Evolutionary conservation across 2,888 invertebrate genomes (phyloP), one percentile per base, ranked within the genome.

Genomic region (Ctenicera cuprea): DNA sequence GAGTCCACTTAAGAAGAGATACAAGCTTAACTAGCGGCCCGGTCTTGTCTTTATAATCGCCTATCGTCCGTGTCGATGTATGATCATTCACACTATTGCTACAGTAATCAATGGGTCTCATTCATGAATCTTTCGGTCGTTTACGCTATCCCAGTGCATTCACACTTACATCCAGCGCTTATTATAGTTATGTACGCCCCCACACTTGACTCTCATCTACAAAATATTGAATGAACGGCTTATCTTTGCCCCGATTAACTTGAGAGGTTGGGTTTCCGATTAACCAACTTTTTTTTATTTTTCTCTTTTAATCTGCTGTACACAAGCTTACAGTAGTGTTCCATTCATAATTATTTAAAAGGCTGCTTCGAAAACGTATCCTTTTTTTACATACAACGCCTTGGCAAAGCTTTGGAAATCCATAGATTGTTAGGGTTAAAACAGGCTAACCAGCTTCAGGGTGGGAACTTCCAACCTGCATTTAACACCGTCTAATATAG

Each of bases 51-150:
- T 63, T 64, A 64, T 41, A 50, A 65, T 52, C 69, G 50, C 59
- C 48, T 50, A 65, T 70, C 41, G 38, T n/a, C 50, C 48, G 59
- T 63, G 62, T 65, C 64, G 50, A 73, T 59, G 54, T 69, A 50
- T 45, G 68, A 68, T 33, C 74, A 75, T 79, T 78, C 77, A 79
- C 78, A 79, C 78, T 83, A 78, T 37, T 77, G 81, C 76, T 82
- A 78, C 77, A 81, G 80, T 81, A 82, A 83, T 83, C 83, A 83
- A 84, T 83, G 84, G 83, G 79, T 74, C 82, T 79, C 82, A 83
- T 83, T 84, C 83, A 82, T 83, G 82, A 82, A 83, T 81, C 82
- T 81, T 82, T 77, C 80, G 80, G 76, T 79, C 80, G 80, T 80
- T 79, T 81, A 81, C 81, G 77, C 78, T 78, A 76, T 78, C 76